Evolutionary conservation across 2,888 invertebrate genomes (phyloP).

Genomic region (Caenorhabditis virilis): DNA sequence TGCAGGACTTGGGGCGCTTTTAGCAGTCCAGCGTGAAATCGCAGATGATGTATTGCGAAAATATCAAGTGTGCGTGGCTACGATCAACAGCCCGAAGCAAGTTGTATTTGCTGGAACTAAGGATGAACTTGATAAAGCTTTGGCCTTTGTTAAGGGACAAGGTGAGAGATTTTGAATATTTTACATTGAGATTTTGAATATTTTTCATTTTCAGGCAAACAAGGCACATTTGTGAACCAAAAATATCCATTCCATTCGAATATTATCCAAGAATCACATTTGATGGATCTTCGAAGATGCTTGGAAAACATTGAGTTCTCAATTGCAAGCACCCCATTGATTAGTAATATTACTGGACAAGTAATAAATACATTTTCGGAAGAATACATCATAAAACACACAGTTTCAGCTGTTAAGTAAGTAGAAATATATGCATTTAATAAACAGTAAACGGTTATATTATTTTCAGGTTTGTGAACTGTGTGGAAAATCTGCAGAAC

Average conservation of each 20-base stretch:
- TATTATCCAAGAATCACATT: slow-evolving; percentile 46
- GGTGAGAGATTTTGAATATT: slow-evolving; percentile 5
- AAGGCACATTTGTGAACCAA: slow-evolving; percentile 53
- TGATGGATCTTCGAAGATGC: slow-evolving; percentile 33
- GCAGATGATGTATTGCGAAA: slow-evolving; percentile 36
- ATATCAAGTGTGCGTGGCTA: slow-evolving; percentile 42
- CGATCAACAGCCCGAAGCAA: slow-evolving; percentile 54
- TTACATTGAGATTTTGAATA: not conserved
- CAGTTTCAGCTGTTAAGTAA: slow-evolving; percentile 43
- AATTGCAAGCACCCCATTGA: slow-evolving; percentile 34
- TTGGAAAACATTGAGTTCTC: slow-evolving; percentile 32
- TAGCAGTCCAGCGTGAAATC: slow-evolving; percentile 47
- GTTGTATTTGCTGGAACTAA: slow-evolving; percentile 51
- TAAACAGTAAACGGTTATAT: not conserved
- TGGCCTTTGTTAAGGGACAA: slow-evolving; percentile 38
- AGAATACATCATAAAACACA: slow-evolving; percentile 49
- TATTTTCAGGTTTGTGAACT: slow-evolving; percentile 40
- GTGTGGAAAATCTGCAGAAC: slow-evolving; percentile 31
- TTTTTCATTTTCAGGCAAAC: slow-evolving; percentile 25
- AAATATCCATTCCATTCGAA: slow-evolving; percentile 58
- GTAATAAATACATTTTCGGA: slow-evolving; percentile 37
- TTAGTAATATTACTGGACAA: slow-evolving; percentile 54
- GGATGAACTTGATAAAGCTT: slow-evolving; percentile 29
- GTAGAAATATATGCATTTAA: not conserved
- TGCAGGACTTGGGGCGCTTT: slow-evolving; percentile 48